Percentiles rank a stretch among this genome's conserved stretches.
phyloP scores from a whole-genome alignment of 2,113 vertebrate species.

The Dryoscopus gambensis region DNA sequence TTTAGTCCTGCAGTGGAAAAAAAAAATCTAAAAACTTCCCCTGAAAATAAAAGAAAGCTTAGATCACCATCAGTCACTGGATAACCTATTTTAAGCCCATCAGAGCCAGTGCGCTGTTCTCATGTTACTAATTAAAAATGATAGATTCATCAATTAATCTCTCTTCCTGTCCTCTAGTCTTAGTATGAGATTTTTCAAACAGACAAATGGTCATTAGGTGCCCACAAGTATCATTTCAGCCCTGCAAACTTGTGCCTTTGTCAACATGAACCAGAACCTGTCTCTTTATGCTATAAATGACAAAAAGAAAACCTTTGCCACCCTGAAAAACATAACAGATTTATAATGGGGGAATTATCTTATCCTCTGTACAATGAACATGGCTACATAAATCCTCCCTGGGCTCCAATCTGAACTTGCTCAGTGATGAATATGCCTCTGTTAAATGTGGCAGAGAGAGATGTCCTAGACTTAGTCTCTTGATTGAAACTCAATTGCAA shows the following conservation, averaged over 20 bases:
- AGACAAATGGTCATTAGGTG: constrained; percentile 30
- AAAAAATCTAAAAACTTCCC: neutral
- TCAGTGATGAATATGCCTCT: constrained; percentile 1
- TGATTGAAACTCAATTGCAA: constrained; percentile 49
- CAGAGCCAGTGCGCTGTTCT: neutral
- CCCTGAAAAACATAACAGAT: neutral
- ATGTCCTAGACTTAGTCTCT: constrained; percentile 20
- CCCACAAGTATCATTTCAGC: neutral
- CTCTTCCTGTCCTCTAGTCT: neutral
- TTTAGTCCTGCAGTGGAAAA: neutral
- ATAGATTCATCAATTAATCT: constrained; percentile 63
- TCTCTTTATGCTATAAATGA: neutral
- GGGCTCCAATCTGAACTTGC: neutral
- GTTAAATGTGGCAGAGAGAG: constrained; percentile 27
- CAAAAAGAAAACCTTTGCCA: neutral
- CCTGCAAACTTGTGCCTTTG: neutral
- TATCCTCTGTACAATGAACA: neutral
- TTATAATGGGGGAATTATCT: neutral
- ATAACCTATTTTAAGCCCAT: constrained; percentile 61
- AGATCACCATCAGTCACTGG: constrained; percentile 39
- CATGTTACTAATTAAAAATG: constrained; percentile 65
- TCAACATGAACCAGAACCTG: neutral
- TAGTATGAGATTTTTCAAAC: constrained; percentile 49
- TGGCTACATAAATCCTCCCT: neutral
- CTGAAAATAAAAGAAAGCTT: constrained; percentile 47